Evolutionary conservation across 2,113 vertebrate genomes (phyloP).

Genomic region (Microcebus griseorufus): DNA sequence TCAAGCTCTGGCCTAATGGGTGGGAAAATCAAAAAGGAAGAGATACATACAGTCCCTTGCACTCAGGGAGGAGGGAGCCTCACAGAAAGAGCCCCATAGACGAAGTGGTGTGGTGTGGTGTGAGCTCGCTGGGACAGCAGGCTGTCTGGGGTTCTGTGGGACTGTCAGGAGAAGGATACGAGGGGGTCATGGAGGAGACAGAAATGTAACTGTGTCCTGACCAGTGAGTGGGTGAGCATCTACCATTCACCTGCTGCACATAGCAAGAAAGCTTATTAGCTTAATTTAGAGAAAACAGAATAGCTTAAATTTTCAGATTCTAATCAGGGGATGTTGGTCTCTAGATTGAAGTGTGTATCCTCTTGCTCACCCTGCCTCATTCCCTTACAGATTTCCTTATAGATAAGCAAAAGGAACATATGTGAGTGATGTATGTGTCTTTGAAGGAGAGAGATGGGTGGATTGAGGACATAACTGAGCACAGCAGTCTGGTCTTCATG

Average conservation of each 20-base stretch:
- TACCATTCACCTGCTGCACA: background rate
- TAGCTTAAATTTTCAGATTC: constrained; percentile 22
- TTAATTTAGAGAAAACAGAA: constrained; percentile 12
- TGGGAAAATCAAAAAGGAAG: constrained; percentile 4
- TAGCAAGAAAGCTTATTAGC: background rate
- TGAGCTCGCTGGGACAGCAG: background rate
- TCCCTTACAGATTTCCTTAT: background rate
- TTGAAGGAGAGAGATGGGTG: background rate
- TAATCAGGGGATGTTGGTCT: background rate
- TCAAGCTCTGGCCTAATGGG: background rate
- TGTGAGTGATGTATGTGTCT: background rate
- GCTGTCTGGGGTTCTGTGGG: background rate
- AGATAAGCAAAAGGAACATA: background rate
- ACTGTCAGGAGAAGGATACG: background rate
- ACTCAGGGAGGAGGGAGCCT: background rate
- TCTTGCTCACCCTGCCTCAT: background rate
- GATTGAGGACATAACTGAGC: background rate
- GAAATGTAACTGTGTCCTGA: background rate
- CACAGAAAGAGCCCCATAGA: background rate
- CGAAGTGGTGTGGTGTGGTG: background rate
- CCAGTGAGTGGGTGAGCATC: background rate
- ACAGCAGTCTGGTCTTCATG: background rate
- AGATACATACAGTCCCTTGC: background rate
- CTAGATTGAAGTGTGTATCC: background rate
- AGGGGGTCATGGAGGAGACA: background rate